phyloP scores from a whole-genome alignment of 1,140 invertebrate genomes.

The Heterodera carotae region DNA sequence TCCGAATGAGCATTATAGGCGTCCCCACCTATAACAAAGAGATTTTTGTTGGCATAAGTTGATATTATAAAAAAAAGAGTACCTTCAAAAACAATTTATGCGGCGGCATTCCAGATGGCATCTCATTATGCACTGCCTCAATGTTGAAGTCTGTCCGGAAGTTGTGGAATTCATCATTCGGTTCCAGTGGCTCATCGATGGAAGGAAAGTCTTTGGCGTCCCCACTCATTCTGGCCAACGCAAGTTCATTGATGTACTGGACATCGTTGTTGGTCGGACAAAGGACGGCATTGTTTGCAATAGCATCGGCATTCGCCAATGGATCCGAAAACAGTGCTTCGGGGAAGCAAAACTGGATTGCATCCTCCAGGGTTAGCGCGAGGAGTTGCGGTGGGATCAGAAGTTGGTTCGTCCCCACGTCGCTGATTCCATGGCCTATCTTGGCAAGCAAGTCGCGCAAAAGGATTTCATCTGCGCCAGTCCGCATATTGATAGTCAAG shows the following conservation, averaged over 20 bases:
- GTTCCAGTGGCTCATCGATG: constrained; percentile 1
- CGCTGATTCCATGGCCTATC: constrained; percentile 8
- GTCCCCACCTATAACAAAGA: not conserved
- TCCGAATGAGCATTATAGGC: constrained; percentile 10
- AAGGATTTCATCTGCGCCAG: not conserved
- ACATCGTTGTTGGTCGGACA: constrained; percentile 1
- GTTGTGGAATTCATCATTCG: not conserved
- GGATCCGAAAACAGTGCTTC: not conserved
- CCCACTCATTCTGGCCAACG: not conserved
- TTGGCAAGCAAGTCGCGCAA: not conserved
- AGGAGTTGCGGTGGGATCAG: not conserved
- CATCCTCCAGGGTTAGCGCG: not conserved
- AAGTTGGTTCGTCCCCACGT: not conserved
- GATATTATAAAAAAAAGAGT: no score
- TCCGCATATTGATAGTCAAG: constrained; percentile 31
- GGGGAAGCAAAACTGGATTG: not conserved
- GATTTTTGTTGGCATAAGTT: no score
- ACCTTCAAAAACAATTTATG: constrained; percentile 66
- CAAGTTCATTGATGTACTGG: not conserved
- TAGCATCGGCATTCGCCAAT: not conserved
- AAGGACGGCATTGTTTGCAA: not conserved
- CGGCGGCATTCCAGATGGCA: constrained; percentile 63
- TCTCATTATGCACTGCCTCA: no score
- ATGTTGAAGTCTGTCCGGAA: no score
- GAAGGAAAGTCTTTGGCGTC: not conserved